These are phyloP conservation scores for Plectrocnemia conspersa DNA, from an alignment of 1,140 invertebrate genomes.

Conservation along the genomic window DNA sequence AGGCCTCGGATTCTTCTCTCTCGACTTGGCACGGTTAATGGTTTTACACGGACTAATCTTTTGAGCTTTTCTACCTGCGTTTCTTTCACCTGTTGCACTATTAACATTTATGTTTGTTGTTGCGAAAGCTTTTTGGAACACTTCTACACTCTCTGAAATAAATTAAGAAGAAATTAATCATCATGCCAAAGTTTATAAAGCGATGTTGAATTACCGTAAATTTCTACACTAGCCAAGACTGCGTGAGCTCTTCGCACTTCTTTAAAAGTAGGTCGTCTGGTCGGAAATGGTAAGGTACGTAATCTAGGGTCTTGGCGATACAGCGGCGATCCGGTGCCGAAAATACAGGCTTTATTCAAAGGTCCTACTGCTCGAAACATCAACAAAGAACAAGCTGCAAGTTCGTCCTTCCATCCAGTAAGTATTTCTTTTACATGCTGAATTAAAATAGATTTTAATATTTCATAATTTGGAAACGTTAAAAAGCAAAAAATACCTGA, in stretches of 20 bases:
- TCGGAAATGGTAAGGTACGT: conserved; percentile 76
- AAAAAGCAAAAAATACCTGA: conserved; percentile 49
- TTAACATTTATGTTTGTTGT: conserved; percentile 44
- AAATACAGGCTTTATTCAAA: conserved; percentile 66
- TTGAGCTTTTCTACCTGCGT: conserved; percentile 37
- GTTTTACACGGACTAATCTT: conserved; percentile 40
- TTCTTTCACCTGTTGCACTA: conserved; percentile 10
- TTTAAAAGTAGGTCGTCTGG: conserved; percentile 72
- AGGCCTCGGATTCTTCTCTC: conserved; percentile 42
- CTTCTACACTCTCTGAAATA: conserved; percentile 50
- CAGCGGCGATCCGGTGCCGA: conserved; percentile 69
- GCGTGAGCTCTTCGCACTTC: conserved; percentile 75
- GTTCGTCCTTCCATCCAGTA: conserved; percentile 61
- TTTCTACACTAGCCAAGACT: conserved; percentile 64
- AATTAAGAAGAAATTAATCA: conserved; percentile 8
- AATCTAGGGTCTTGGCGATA: conserved; percentile 63
- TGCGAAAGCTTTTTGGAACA: conserved; percentile 49
- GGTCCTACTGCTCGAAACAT: conserved; percentile 74
- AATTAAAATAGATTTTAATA: conserved; percentile 38
- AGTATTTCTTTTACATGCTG: conserved; percentile 78
- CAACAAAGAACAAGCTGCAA: conserved; percentile 68
- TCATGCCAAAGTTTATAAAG: background rate
- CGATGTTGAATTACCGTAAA: conserved; percentile 58
- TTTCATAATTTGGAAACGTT: no score
- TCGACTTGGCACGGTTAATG: conserved; percentile 48